Evolutionary conservation across 2,888 invertebrate genomes (phyloP), one percentile per base, ranked within the genome.

Genomic region (Reticulitermes lucifugus): DNA sequence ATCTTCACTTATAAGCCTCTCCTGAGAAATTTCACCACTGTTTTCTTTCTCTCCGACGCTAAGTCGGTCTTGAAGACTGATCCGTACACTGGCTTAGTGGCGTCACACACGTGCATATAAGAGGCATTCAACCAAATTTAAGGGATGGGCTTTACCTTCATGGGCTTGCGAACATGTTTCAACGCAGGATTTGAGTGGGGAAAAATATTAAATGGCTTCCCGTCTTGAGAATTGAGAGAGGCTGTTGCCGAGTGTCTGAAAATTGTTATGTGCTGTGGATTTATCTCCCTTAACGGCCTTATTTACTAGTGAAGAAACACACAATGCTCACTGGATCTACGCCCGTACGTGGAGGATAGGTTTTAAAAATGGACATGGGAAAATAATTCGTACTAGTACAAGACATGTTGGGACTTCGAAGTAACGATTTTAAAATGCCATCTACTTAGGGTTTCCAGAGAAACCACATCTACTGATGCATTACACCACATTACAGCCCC

Each of bases 121-220:
- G 73, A 41, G 18, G 73, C 41, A 22, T 73, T 73, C 73, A 73
- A 73, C 41, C 73, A 73, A 41, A 73, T 73, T 73, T 73, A 73
- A 73, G 73, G 41, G 73, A 41, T 21, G 41, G 73, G 29, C 9
- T 41, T 21, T 73, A 35, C 41, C 73, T 73, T 41, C 41, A 73
- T 73, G 73, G 73, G 41, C 73, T 41, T 35, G 73, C 41, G 73
- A 73, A 73, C 73, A 73, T 21, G 41, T 35, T 73, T 9, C 29
- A 10, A 41, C 41, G 14, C 14, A 41, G 73, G 73, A 73, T 71
- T 71, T 71, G 71, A 25, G 71, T 71, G n/a, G 35, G 35, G n/a
- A 46, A 71, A 71, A 71, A 71, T 71, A 71, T 71, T 73, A 73
- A 73, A 73, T 41, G 73, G 35, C 73, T 73, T 73, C 73, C 65